Evolutionary conservation across 1,140 invertebrate species (phyloP), one percentile per base, ranked within the genome.

Genomic region (Ooceraea biroi): DNA sequence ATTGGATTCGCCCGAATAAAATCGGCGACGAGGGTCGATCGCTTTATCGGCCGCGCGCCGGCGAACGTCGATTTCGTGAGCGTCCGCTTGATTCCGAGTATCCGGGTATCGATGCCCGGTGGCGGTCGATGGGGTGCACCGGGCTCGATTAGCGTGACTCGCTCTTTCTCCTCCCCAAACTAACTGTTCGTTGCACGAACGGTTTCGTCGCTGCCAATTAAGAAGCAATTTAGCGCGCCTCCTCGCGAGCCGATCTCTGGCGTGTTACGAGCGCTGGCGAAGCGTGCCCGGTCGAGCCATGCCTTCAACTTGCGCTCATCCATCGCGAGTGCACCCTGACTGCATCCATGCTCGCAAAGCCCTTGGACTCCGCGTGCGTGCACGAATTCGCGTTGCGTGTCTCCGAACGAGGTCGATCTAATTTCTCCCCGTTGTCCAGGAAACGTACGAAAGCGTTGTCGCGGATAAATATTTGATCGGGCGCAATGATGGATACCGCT

Each of bases 191-290:
- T 84, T 74, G 77, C 63, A 78, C 76, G 76, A 78, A 68, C 76
- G 65, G 63, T 48, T 89, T 27, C 41, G 73, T 52, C 82, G 85
- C 55, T 88, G 85, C 90, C 87, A 91, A 90, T 92, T 91, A 91
- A 92, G 90, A 90, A 90, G 89, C 89, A 92, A 91, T 92, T 91
- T 91, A 90, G 87, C 86, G 85, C 86, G 87, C 89, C 90, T 91
- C 89, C 86, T 68, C 74, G 48, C 61, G 61, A 68, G 61, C n/a
- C 60, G 44, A 27, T 27, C 44, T 77, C 52, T 68, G 30, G 61
- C 63, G 5, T 69, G 50, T 57, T 36, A 48, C 12, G 44, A 76
- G 63, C 63, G 14, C 12, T 30, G 48, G 55, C 68, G 55, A 78
- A 78, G 30, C 41, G 48, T 52, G 27, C 30, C 22, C 44, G 22